Percentiles rank a stretch among this genome's conserved stretches.
phyloP scores from a whole-genome alignment of 2,797 vertebrate genomes.

The Coranthus polyacanthus region DNA sequence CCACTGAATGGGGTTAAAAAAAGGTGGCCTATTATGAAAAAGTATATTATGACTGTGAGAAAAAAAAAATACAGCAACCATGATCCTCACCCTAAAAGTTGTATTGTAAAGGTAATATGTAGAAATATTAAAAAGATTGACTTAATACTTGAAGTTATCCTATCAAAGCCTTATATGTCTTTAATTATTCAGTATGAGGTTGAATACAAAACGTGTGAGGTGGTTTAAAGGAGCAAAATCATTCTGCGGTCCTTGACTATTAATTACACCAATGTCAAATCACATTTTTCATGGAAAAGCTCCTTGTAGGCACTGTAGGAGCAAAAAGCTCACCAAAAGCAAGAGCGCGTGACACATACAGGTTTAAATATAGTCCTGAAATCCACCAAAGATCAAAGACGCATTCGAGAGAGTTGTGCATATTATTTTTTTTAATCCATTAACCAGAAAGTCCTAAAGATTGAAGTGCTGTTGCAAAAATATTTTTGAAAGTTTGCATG shows the following conservation, averaged over 20 bases:
- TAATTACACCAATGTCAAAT: slow-evolving; percentile 40
- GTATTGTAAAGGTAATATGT: no score
- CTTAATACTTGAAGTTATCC: slow-evolving; percentile 20
- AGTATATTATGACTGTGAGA: no score
- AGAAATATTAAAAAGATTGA: no score
- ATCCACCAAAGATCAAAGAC: slow-evolving; percentile 38
- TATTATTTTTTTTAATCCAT: slow-evolving; percentile 34
- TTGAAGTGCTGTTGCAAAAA: slow-evolving; percentile 37
- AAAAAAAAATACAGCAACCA: no score
- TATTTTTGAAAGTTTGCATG: slow-evolving; percentile 12
- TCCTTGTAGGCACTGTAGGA: slow-evolving; percentile 7
- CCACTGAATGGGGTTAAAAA: no score
- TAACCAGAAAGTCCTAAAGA: slow-evolving; percentile 25
- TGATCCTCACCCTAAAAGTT: no score
- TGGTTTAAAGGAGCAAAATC: slow-evolving; percentile 28
- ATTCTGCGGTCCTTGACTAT: slow-evolving; percentile 44
- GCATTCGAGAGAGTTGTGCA: slow-evolving; percentile 22
- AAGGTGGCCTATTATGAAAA: no score
- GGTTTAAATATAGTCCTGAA: slow-evolving; percentile 22
- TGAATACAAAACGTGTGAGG: slow-evolving; percentile 37
- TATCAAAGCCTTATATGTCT: slow-evolving; percentile 49
- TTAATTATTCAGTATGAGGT: slow-evolving; percentile 59
- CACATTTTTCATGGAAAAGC: slow-evolving; percentile 30
- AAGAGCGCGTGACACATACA: slow-evolving; percentile 1
- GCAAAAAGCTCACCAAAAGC: slow-evolving; percentile 3